phyloP scores from a whole-genome alignment of 2,888 invertebrate genomes.

The Tenthredo distinguenda region DNA sequence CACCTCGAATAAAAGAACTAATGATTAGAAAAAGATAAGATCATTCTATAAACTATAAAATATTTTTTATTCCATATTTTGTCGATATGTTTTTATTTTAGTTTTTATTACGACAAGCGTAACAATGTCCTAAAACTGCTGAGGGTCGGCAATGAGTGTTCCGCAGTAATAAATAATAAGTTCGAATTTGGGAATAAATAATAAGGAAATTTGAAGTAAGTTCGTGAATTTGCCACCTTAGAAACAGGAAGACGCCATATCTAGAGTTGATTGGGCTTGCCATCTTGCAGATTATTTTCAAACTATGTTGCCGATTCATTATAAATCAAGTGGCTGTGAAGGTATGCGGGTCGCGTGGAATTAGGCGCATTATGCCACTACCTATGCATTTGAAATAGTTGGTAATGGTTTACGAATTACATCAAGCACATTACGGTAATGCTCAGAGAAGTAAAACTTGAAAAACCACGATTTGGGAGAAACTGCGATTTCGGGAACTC shows the following conservation, averaged over 20 bases:
- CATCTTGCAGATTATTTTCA: neutral
- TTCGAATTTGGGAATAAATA: neutral
- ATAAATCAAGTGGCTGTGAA: no score
- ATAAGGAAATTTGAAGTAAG: neutral
- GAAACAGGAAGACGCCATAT: neutral
- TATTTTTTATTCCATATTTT: neutral
- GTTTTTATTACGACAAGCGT: neutral
- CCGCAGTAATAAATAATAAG: neutral
- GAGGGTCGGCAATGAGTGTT: neutral
- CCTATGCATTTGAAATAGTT: no score
- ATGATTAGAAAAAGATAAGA: no score
- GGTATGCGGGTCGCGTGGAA: no score
- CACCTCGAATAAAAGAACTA: no score
- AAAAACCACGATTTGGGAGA: no score
- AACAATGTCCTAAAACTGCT: neutral
- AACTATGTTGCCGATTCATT: no score
- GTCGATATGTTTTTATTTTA: neutral
- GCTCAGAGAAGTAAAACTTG: no score
- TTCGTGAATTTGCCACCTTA: neutral
- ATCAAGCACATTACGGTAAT: no score
- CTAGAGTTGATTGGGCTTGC: neutral
- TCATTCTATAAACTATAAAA: neutral
- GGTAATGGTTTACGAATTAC: no score
- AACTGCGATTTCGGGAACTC: no score
- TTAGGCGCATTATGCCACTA: no score